These are phyloP conservation scores for Leptinotarsa juncta DNA, from an alignment of 2,888 invertebrate genomes.

Conservation along the genomic window DNA sequence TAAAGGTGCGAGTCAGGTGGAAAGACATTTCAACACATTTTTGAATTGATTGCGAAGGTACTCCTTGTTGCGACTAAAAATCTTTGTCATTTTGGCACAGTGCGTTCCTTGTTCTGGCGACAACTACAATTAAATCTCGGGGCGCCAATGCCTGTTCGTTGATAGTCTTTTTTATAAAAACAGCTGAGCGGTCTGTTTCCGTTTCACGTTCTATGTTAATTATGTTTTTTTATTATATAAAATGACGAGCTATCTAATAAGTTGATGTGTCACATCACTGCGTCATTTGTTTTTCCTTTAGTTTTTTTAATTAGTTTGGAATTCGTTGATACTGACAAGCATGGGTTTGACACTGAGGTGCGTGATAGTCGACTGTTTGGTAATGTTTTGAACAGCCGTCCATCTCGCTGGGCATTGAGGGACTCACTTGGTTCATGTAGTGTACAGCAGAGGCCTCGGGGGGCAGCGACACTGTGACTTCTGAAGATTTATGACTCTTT, in stretches of 20 bases:
- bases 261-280: constrained; percentile 60
- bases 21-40: background rate
- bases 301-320: constrained; percentile 47
- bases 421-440: constrained; percentile 61
- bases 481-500: background rate
- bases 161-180: constrained; percentile 47
- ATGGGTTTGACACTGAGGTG: constrained; percentile 62
- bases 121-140: constrained; percentile 56
- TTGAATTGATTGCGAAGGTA: background rate
- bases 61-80: constrained; percentile 27
- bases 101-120: constrained; percentile 63
- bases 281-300: constrained; percentile 51
- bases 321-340: constrained; percentile 51
- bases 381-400: constrained; percentile 41
- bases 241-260: constrained; percentile 31
- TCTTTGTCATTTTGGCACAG: constrained; percentile 49
- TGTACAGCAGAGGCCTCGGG: constrained; percentile 32
- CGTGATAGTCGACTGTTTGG: constrained; percentile 43
- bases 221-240: constrained; percentile 58
- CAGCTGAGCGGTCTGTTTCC: constrained; percentile 38
- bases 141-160: constrained; percentile 57
- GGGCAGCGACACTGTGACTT: background rate
- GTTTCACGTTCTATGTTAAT: constrained; percentile 54
- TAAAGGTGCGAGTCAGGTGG: background rate
- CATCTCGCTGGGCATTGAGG: constrained; percentile 59